These are phyloP conservation scores for Drosophila meridionalis DNA, from an alignment of 2,888 invertebrate genomes.

Conservation along the genomic window DNA sequence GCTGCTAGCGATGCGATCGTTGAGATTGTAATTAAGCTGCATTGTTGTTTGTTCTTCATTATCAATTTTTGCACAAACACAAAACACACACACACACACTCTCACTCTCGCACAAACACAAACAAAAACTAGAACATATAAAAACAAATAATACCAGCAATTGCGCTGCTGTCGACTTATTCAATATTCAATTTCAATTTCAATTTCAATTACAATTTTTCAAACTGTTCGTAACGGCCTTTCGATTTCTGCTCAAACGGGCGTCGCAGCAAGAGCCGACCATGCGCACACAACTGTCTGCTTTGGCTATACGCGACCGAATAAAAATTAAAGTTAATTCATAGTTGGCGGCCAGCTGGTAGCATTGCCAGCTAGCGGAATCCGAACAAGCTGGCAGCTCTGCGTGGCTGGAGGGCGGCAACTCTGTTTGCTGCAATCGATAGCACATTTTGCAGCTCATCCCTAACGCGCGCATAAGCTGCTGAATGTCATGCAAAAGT, in stretches of 20 bases:
- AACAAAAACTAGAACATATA: slow-evolving; percentile 12
- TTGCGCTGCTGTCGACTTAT: slow-evolving; percentile 13
- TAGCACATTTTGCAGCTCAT: background rate
- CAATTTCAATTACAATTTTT: slow-evolving; percentile 1
- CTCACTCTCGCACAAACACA: slow-evolving; percentile 1
- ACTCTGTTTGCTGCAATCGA: slow-evolving; percentile 2
- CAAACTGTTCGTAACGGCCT: slow-evolving; percentile 43
- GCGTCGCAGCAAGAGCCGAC: slow-evolving; percentile 21
- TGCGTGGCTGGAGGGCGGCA: background rate
- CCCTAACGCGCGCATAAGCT: background rate
- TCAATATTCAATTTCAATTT: slow-evolving; percentile 12
- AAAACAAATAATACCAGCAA: slow-evolving; percentile 30
- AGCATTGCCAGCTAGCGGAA: slow-evolving; percentile 1
- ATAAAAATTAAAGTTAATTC: slow-evolving; percentile 28
- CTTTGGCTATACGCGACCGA: slow-evolving; percentile 43
- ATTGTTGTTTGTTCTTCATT: slow-evolving; percentile 29
- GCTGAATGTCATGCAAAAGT: background rate
- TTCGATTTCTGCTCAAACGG: slow-evolving; percentile 27
- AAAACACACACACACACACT: slow-evolving; percentile 5
- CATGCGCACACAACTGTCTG: slow-evolving; percentile 47
- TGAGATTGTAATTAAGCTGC: slow-evolving; percentile 49
- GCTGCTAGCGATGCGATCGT: slow-evolving; percentile 39
- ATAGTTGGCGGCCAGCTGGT: slow-evolving; percentile 37
- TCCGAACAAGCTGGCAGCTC: background rate
- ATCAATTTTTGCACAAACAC: slow-evolving; percentile 28